Evolutionary conservation across 2,888 invertebrate species (phyloP).

Genomic region (Pristionchus entomophagus): DNA sequence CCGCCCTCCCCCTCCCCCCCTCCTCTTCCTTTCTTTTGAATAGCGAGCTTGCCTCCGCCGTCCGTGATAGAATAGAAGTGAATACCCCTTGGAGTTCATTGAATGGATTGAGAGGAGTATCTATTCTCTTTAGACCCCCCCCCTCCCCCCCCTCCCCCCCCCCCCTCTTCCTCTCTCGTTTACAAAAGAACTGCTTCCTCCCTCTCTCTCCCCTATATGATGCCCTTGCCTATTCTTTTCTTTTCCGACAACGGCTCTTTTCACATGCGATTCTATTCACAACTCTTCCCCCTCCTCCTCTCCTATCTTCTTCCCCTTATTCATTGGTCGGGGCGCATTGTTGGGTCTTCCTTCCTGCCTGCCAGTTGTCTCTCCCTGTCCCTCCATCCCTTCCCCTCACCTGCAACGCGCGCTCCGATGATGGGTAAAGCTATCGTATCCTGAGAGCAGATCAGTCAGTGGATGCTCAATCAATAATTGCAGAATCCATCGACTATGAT

Average conservation of each 20-base stretch:
- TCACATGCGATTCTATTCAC: constrained; percentile 37
- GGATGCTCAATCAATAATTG: background rate
- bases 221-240: constrained; percentile 28
- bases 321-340: constrained; percentile 10
- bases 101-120: constrained; percentile 26
- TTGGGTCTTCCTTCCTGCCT: background rate
- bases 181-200: constrained; percentile 42
- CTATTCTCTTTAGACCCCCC: constrained; percentile 1
- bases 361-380: background rate
- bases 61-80: background rate
- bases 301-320: constrained; percentile 45
- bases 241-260: constrained; percentile 35
- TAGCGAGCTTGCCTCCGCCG: background rate
- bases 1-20: background rate
- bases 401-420: background rate
- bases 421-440: background rate
- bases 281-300: background rate
- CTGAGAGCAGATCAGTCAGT: background rate
- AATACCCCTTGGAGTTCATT: background rate
- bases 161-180: background rate
- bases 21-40: constrained; percentile 38
- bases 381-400: background rate
- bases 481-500: constrained; percentile 28
- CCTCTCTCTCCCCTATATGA: constrained; percentile 12
- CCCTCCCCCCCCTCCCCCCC: background rate